These are phyloP conservation scores for Emydocephalus ijimae DNA, from an alignment of 2,113 vertebrate species.

Conservation along the genomic window DNA sequence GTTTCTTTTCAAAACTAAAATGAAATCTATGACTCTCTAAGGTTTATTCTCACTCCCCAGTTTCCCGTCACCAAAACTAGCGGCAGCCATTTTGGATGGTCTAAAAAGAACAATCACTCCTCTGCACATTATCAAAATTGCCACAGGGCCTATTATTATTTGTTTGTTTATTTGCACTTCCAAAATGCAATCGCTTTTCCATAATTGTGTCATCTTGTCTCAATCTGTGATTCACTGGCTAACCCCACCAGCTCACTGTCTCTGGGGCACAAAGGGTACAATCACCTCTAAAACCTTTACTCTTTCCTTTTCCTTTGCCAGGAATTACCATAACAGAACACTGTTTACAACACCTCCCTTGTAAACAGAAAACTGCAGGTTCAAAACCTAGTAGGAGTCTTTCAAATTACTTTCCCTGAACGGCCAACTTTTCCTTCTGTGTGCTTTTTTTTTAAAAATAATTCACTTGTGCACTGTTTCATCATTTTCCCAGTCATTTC, in stretches of 20 bases:
- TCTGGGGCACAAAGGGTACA: background rate
- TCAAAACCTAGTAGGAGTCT: background rate
- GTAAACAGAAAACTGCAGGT: background rate
- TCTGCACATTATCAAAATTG: background rate
- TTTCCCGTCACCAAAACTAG: background rate
- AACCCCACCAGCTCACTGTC: background rate
- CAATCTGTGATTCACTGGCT: background rate
- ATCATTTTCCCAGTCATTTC: background rate
- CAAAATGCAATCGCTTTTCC: background rate
- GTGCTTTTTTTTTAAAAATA: background rate
- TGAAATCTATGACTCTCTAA: background rate
- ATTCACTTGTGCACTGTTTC: background rate
- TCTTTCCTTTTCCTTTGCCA: background rate
- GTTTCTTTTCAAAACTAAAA: slow-evolving; percentile 5
- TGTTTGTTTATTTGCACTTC: background rate
- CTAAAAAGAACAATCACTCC: background rate
- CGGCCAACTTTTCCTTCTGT: background rate
- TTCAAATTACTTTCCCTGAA: background rate
- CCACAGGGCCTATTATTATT: background rate
- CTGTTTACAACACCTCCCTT: background rate
- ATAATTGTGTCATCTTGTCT: background rate
- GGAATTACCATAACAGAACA: background rate
- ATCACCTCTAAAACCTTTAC: background rate
- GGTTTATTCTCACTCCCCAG: background rate
- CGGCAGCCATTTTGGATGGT: background rate